Base-by-base conservation (phyloP, 2,888 invertebrate species). In the Napeogenes sylphis region DNA sequence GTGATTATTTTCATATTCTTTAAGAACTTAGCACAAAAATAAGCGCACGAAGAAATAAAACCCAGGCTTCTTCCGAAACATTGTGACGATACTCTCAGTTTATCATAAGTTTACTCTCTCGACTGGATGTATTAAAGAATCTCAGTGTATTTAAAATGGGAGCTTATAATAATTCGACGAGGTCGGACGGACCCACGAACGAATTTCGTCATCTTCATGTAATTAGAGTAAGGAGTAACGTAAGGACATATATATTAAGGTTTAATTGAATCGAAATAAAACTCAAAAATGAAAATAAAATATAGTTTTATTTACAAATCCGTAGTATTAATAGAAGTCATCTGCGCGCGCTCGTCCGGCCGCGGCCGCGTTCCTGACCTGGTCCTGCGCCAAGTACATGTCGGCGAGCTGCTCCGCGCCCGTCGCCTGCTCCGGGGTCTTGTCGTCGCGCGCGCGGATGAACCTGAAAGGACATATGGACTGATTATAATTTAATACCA, bases 371-470 rank as follows among this genome's bases (percentile, higher is more conserved):
- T 82, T 82, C 67, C 68, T 71, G 59, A 99, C 96, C 87, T 97
- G 96, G 80, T 98, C 98, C 88, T 99, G 99, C 74, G 93, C 95
- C 3, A 93, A 93, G 87, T 99, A 99, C 95, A 99, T 93, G 46
- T 94, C 93, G 0, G 97, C 97, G 47, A 98, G 92, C 92, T 99
- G 99, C 72, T 93, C 92, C 56, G 98, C 94, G 3, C 94, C 92
- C 3, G 99, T 99, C 2, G 99, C 98, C 77, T 98, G 94, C 84
- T 99, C 99, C 2, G 96, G 94, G 32, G 91, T 91, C 89, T 99
- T 99, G 87, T 99, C 99, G 5, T 96, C 96, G 35, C 99, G 93
- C 55, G 96, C 93, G 42, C 97, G 92, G 60, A 99, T 88, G 82
- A 98, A 99, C 62, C 93, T 90, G 74, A 5, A 6, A 35, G 21